phyloP scores from a whole-genome alignment of 2,113 vertebrate species.

The Gopherus evgoodei region DNA sequence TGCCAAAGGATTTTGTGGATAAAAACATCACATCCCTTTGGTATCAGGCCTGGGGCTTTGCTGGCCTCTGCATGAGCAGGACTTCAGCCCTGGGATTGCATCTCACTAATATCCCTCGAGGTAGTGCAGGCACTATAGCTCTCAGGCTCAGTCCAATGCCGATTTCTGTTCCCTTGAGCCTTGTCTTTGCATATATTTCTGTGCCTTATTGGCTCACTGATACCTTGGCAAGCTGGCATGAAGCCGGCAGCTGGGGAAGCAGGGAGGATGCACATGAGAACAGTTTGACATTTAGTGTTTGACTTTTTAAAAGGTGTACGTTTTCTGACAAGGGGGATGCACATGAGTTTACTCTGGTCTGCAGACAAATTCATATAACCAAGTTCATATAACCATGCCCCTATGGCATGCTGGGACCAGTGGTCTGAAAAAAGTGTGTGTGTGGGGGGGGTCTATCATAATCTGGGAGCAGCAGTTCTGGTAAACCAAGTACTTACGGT shows the following conservation, averaged over 20 bases:
- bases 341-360: background rate
- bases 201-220: background rate
- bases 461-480: background rate
- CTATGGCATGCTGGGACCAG: background rate
- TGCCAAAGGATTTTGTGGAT: background rate
- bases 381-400: too few relatives aligned
- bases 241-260: background rate
- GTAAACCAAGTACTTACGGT: background rate
- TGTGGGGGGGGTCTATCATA: background rate
- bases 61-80: background rate
- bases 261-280: background rate
- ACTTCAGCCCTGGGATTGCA: background rate
- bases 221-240: background rate
- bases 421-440: background rate
- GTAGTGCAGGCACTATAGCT: background rate
- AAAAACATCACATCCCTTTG: background rate
- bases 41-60: background rate
- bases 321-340: background rate
- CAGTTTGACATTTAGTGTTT: background rate
- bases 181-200: background rate
- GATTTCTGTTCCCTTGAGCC: background rate
- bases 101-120: background rate
- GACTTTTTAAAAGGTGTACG: background rate
- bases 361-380: background rate
- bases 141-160: background rate